Evolutionary conservation across 2,113 vertebrate species (phyloP).

Genomic region (Mirounga angustirostris): DNA sequence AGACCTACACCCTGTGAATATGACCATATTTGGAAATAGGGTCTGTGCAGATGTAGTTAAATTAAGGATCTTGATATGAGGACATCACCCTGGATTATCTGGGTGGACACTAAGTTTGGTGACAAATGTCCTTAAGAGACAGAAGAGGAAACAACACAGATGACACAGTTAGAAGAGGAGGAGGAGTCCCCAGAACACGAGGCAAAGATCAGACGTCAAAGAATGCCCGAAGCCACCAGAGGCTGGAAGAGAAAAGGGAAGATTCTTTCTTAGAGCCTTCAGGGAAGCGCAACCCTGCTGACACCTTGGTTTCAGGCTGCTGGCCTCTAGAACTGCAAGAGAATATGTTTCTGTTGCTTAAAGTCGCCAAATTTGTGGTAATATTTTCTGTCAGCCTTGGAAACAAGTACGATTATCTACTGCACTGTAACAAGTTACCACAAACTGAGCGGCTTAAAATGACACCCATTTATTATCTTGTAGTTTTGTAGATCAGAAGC

Average conservation of each 20-base stretch:
- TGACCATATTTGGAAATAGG: background rate
- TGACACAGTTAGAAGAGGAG: background rate
- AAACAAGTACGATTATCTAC: background rate
- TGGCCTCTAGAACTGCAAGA: background rate
- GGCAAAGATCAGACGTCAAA: background rate
- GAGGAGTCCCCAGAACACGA: too few species aligned
- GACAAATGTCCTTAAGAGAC: background rate
- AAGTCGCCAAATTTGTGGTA: background rate
- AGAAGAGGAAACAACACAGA: background rate
- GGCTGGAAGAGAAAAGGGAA: background rate
- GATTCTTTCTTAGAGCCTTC: background rate
- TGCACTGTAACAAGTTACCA: background rate
- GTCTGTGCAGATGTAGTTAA: background rate
- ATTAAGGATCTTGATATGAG: background rate
- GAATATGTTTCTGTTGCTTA: background rate
- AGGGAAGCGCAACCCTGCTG: accelerated
- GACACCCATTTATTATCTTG: too few species aligned
- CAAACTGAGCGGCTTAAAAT: background rate
- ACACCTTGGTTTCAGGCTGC: background rate
- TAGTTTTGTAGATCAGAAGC: background rate
- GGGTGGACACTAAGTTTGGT: background rate
- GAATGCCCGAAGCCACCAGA: background rate
- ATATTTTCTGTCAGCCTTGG: background rate
- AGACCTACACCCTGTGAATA: background rate
- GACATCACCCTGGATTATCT: background rate